Conservation (phyloP, 1,140 invertebrate genomes). For the Cardiocondyla obscurior region DNA sequence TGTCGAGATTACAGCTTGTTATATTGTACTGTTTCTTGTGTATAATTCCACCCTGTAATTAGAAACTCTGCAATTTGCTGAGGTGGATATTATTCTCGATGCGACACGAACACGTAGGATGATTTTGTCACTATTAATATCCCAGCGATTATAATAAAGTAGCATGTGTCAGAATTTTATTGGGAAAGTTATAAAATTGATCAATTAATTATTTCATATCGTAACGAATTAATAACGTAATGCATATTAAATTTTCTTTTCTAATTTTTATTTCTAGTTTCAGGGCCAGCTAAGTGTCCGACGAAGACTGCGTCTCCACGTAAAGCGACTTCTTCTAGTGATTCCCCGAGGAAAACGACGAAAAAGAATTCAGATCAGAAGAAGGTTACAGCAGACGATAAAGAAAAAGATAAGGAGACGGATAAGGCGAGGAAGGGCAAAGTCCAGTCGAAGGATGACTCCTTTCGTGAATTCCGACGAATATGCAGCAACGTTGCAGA, state of each 20-base stretch:
- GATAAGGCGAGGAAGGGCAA: background rate
- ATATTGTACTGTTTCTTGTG: background rate
- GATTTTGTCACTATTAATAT: background rate
- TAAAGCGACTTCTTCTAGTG: background rate
- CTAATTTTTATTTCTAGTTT: background rate
- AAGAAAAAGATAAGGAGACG: background rate
- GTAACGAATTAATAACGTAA: background rate
- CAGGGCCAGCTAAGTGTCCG: background rate
- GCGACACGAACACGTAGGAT: background rate
- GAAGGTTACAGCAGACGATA: background rate
- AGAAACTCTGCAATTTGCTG: background rate
- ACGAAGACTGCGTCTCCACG: background rate
- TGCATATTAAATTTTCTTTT: background rate
- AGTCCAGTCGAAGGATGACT: slow-evolving; percentile 85
- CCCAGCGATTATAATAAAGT: too few species aligned
- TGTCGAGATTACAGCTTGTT: slow-evolving; percentile 21
- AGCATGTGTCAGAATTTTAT: background rate
- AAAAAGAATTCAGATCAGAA: background rate
- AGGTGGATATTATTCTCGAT: background rate
- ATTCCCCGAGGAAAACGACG: background rate
- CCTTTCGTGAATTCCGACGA: slow-evolving; percentile 91
- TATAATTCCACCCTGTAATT: slow-evolving; percentile 5
- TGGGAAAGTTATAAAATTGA: background rate
- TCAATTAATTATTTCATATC: background rate
- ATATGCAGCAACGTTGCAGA: slow-evolving; percentile 91